Conservation (phyloP, 1,140 invertebrate genomes). For the Oppia nitens region DNA sequence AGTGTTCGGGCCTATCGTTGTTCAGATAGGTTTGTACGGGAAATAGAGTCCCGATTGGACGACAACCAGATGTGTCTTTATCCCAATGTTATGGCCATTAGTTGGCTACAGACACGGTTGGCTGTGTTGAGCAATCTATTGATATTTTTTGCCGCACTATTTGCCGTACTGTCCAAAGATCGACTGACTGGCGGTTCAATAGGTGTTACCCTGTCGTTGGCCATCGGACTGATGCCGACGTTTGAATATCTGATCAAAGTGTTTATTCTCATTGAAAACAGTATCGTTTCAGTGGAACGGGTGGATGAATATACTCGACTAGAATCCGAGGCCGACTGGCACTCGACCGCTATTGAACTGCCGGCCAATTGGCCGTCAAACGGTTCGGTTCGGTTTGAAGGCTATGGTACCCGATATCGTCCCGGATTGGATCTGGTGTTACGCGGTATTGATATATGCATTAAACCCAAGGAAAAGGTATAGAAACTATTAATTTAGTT, state of each 20-base stretch:
- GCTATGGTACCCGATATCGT: no score
- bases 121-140: slow-evolving; percentile 31
- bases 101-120: no score
- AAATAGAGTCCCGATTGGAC: slow-evolving; percentile 35
- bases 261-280: slow-evolving; percentile 35
- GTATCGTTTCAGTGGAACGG: no score
- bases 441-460: slow-evolving; percentile 22
- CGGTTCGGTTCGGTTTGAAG: no score
- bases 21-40: slow-evolving; percentile 22
- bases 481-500: no score
- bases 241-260: slow-evolving; percentile 37
- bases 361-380: slow-evolving; percentile 23
- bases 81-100: no score
- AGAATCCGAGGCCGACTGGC: no score
- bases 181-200: slow-evolving; percentile 19
- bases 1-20: no score
- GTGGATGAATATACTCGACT: no score
- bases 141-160: slow-evolving; percentile 65
- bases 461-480: slow-evolving; percentile 34
- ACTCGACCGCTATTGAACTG: slow-evolving; percentile 15
- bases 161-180: slow-evolving; percentile 51
- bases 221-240: slow-evolving; percentile 31
- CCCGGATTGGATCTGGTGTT: slow-evolving; percentile 30
- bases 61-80: slow-evolving; percentile 34
- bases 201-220: slow-evolving; percentile 7